Conservation (phyloP, 2,113 vertebrate species). For the Muntiacus muntjak region DNA sequence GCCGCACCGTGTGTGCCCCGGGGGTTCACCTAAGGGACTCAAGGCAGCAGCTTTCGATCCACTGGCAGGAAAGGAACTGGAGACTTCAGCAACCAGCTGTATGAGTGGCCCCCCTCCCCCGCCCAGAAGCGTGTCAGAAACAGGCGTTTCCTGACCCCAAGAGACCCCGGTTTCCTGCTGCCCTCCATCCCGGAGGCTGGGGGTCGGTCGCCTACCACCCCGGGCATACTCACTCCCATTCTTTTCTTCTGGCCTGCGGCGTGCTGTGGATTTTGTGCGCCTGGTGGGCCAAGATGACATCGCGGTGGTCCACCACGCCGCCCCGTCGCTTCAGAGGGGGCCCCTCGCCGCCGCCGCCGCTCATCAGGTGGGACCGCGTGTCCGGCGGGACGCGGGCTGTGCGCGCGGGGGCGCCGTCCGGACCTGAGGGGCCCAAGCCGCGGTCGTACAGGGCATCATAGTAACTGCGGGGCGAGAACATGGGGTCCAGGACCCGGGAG, state of each 20-base stretch:
- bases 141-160: neutral
- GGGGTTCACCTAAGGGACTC: no score
- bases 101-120: rapidly evolving
- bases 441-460: constrained; percentile 81
- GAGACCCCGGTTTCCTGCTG: neutral
- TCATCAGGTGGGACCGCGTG: constrained; percentile 52
- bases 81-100: neutral
- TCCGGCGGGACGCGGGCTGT: neutral
- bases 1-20: no score
- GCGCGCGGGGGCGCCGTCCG: constrained; percentile 69
- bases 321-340: constrained; percentile 83
- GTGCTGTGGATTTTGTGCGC: constrained; percentile 90
- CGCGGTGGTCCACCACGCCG: constrained; percentile 87
- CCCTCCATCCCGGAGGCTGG: neutral
- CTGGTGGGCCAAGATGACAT: constrained; percentile 90
- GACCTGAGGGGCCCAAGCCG: constrained; percentile 73
- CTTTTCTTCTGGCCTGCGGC: constrained; percentile 87
- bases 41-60: rapidly evolving
- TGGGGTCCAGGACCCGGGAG: constrained; percentile 72
- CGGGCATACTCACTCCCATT: constrained; percentile 90
- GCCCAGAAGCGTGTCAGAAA: neutral
- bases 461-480: constrained; percentile 79
- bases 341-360: constrained; percentile 55
- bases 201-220: neutral
- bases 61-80: neutral